Evolutionary conservation across 2,888 invertebrate species (phyloP), one percentile per base, ranked within the genome.

Genomic region (Tanypteryx hageni): DNA sequence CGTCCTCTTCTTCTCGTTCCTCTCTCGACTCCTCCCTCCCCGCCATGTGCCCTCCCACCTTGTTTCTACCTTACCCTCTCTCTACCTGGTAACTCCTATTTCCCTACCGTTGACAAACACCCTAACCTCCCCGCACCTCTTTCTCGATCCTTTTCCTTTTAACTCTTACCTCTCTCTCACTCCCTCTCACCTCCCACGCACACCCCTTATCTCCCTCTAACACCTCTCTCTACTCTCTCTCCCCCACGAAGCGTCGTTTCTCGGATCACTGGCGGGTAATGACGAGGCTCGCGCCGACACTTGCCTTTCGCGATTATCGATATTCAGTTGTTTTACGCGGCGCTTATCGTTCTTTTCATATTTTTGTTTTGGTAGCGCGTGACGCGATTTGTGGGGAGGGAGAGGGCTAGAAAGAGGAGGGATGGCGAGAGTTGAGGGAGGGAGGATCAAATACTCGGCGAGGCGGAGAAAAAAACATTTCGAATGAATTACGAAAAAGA

Each of bases 231-330:
- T 44, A 1, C 5, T 5, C 44, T 44, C 44, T 5, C 44, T 11
- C 68, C 68, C 13, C 27, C 27, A 44, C 44, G 83, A 56, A 57
- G 9, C n/a, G n/a, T 10, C 10, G 44, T 44, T 27, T 89, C 89
- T 89, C 89, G 89, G 89, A 64, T 89, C 89, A 89, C 44, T 89
- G 89, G 89, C n/a, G 89, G 44, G 89, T 89, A 64, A 89, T 31
- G 64, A 44, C 89, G 89, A 86, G n/a, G 61, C 86, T 18, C 59
- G 27, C 64, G 44, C 89, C 89, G 89, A 89, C 89, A 89, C 89
- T 89, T 89, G 89, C 89, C 89, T 89, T 89, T 89, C 31, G 61
- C 64, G 64, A 89, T 89, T 64, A 89, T 68, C 44, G 64, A 18
- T 27, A 44, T 44, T 44, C 89, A 31, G 18, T 64, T n/a, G 44